Percentiles rank a stretch among this genome's conserved stretches.
Conservation (phyloP, 2,797 vertebrate genomes). For the Mionectes olivaceus region DNA sequence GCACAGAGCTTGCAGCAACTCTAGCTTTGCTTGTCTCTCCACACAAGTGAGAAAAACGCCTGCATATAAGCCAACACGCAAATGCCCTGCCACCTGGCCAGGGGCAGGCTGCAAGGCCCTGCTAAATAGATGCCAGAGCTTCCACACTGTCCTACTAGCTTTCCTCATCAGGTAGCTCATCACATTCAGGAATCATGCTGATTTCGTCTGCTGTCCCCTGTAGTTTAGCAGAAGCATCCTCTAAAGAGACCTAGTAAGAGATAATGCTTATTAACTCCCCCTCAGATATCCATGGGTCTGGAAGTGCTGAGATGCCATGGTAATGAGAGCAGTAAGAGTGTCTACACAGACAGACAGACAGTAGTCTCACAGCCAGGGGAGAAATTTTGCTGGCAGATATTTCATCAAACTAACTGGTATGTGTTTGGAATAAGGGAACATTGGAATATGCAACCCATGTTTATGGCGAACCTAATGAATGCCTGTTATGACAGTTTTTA, state of each 20-base stretch:
- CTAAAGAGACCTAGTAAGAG: conserved; percentile 22
- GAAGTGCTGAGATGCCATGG: conserved; percentile 4
- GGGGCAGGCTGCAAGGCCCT: conserved; percentile 20
- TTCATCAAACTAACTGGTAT: not conserved
- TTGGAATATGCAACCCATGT: not conserved
- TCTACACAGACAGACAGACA: conserved; percentile 50
- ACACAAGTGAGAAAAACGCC: not conserved
- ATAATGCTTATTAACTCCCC: conserved; percentile 33
- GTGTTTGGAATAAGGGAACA: not conserved
- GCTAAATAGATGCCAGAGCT: conserved; percentile 8
- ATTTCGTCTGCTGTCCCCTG: conserved; percentile 8
- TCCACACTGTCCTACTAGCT: not conserved
- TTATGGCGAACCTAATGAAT: not conserved
- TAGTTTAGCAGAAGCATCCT: conserved; percentile 40
- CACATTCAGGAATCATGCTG: not conserved
- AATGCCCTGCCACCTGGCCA: conserved; percentile 49
- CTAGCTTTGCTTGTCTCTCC: not conserved
- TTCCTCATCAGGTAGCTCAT: conserved; percentile 15
- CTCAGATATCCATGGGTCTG: conserved; percentile 21
- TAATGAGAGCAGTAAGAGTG: conserved; percentile 17
- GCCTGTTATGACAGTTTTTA: not conserved
- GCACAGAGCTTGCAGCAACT: conserved; percentile 14
- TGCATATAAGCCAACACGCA: not conserved
- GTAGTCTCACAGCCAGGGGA: not conserved
- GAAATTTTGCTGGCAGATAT: not conserved